Conservation (phyloP, 35 echinoderm and acorn worm genomes). For the Apostichopus japonicus region DNA sequence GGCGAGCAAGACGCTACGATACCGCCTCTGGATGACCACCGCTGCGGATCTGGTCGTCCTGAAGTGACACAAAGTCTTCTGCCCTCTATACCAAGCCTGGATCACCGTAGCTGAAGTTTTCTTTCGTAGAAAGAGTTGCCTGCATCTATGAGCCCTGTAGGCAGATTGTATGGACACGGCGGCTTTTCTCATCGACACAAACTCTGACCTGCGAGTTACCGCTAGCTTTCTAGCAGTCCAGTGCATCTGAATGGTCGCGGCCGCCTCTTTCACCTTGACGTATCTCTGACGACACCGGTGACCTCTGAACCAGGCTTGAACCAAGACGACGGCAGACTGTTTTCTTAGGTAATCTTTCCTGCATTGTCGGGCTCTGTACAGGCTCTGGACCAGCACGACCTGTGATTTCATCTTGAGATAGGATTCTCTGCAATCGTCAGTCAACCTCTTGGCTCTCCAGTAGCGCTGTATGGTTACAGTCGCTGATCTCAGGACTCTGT, state of each 20-base stretch:
- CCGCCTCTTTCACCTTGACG: background rate
- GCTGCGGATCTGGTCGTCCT: background rate
- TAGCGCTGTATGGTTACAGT: slow-evolving; percentile 56
- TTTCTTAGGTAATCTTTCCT: slow-evolving; percentile 2
- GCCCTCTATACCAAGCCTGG: slow-evolving; percentile 39
- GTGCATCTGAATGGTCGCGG: background rate
- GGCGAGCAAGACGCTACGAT: background rate
- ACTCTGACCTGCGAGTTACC: background rate
- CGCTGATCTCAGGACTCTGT: slow-evolving; percentile 31
- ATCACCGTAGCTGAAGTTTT: slow-evolving; percentile 32
- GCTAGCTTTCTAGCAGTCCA: slow-evolving; percentile 14
- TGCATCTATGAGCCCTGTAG: slow-evolving; percentile 50
- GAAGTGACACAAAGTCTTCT: background rate
- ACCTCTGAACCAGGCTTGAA: slow-evolving; percentile 48
- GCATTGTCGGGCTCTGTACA: background rate
- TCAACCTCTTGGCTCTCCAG: slow-evolving; percentile 48
- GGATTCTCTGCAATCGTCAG: background rate
- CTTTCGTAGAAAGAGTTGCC: background rate
- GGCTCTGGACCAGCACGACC: slow-evolving; percentile 11
- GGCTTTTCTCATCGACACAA: slow-evolving; percentile 2
- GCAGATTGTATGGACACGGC: slow-evolving; percentile 53
- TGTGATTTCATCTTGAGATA: slow-evolving; percentile 8
- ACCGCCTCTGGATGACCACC: slow-evolving; percentile 1
- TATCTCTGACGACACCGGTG: background rate
- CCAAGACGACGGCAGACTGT: slow-evolving; percentile 18